Base-by-base conservation (phyloP, 2,888 invertebrate species). In the Caenorhabditis sinica region DNA sequence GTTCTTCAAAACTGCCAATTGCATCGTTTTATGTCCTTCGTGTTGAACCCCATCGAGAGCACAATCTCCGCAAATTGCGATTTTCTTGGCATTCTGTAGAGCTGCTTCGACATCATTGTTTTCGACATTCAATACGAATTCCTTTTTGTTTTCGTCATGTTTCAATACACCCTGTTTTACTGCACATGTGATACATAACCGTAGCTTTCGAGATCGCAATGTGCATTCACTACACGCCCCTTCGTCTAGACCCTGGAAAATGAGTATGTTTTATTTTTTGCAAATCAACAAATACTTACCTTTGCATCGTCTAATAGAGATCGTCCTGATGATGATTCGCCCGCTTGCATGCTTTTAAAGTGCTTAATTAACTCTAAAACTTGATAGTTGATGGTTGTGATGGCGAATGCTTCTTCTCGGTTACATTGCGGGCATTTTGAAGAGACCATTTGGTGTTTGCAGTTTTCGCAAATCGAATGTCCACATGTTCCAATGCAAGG, bases 371-470 rank as follows among this genome's bases (percentile, higher is more conserved):
- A 28, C 40, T 80, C 82, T 17, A 85, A 33, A 36, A 85, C 69
- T 61, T 82, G 77, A 77, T 79, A 85, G 65, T 85, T 85, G 56
- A 85, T 75, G 4, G 82, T 82, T 5, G 79, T 79, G 4, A 82
- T 49, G 8, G 82, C 79, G 36, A 85, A 85, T 8, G 85, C 85
- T 53, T 85, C 85, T 20, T 85, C 85, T 65, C 74, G 45, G 20
- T 85, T 77, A 60, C 85, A 85, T 20, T 75, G 79, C 17, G 85
- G 85, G 23, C 85, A 85, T 58, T 82, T 85, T 17, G 85, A 77
- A 4, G 74, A 82, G 43, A 58, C 51, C 81, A 85, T 73, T 36
- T 69, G 81, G 30, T 82, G 73, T 53, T 82, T 85, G 28, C 85
- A 85, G 0, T 25, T 20, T 60, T 82, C 76, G 23, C 85, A 85